Percentiles rank a stretch among this genome's conserved stretches.
phyloP scores from a whole-genome alignment of 2,888 invertebrate species.

The Hoplodrina ambigua region DNA sequence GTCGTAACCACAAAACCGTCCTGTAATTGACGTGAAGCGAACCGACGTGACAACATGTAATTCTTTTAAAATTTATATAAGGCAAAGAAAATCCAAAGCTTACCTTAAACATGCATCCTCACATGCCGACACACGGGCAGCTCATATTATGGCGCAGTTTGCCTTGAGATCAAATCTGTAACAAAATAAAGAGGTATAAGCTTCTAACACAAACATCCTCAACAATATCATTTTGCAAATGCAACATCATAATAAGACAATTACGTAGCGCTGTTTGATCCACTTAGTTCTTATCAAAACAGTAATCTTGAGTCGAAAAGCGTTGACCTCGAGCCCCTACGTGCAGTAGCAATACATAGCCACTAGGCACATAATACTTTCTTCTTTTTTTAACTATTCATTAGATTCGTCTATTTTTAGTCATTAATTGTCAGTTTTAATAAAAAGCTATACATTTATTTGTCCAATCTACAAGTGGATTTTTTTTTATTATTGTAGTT shows the following conservation, averaged over 20 bases:
- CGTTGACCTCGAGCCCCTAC: slow-evolving; percentile 62
- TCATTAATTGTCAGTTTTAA: too few relatives aligned
- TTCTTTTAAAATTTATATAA: slow-evolving; percentile 9
- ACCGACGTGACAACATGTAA: slow-evolving; percentile 43
- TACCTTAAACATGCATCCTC: slow-evolving; percentile 43
- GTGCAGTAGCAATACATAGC: slow-evolving; percentile 58
- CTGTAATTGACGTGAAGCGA: slow-evolving; percentile 46
- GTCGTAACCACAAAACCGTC: slow-evolving; percentile 16
- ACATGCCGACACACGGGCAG: slow-evolving; percentile 7
- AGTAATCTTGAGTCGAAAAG: slow-evolving; percentile 65
- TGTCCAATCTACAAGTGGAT: too few relatives aligned
- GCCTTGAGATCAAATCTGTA: slow-evolving; percentile 61
- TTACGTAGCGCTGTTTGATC: slow-evolving; percentile 66
- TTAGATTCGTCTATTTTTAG: background rate
- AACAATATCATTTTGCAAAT: slow-evolving; percentile 62
- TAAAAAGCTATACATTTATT: too few relatives aligned
- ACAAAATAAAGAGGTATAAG: slow-evolving; percentile 59
- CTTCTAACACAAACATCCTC: slow-evolving; percentile 56
- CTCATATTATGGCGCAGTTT: slow-evolving; percentile 27
- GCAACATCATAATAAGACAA: slow-evolving; percentile 67
- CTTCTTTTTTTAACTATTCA: slow-evolving; percentile 46
- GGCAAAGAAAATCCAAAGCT: slow-evolving; percentile 32
- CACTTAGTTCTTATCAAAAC: slow-evolving; percentile 66
- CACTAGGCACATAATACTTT: slow-evolving; percentile 59
- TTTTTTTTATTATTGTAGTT: background rate